Evolutionary conservation across 2,888 invertebrate genomes (phyloP).

Genomic region (Hyles lineata): DNA sequence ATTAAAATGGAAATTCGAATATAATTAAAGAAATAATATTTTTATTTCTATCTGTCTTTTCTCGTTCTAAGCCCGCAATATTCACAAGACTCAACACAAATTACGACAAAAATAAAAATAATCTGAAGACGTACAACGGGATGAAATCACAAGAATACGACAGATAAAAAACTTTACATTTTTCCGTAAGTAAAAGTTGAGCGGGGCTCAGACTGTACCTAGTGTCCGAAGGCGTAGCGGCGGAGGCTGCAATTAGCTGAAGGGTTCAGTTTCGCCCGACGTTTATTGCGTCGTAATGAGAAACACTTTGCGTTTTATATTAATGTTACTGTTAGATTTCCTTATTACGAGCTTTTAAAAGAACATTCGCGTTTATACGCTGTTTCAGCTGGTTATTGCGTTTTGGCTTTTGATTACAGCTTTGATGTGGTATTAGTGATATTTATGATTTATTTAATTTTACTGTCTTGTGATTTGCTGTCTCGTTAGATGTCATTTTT

Average conservation of each 20-base stretch:
- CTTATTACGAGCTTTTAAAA: conserved; percentile 23
- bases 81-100: not conserved
- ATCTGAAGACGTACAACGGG: not conserved
- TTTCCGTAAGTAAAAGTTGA: not conserved
- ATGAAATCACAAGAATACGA: not conserved
- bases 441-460: not conserved
- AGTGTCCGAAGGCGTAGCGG: not conserved
- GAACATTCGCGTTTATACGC: conserved; percentile 13
- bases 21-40: too few species aligned
- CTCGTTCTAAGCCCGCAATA: not conserved
- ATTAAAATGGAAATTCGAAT: too few species aligned
- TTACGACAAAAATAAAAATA: not conserved
- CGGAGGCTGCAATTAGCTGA: conserved; percentile 17
- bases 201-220: not conserved
- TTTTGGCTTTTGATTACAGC: conserved; percentile 4
- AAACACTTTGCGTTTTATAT: conserved; percentile 26
- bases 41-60: not conserved
- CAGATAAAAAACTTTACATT: not conserved
- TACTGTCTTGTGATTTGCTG: not conserved
- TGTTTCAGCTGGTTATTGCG: conserved; percentile 9
- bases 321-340: conserved; percentile 24
- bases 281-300: conserved; percentile 27
- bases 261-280: conserved; percentile 20
- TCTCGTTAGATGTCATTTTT: not conserved
- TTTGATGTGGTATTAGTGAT: not conserved